These are phyloP conservation scores for Ceyx erithaca DNA, from an alignment of 2,797 vertebrate species.

Conservation along the genomic window DNA sequence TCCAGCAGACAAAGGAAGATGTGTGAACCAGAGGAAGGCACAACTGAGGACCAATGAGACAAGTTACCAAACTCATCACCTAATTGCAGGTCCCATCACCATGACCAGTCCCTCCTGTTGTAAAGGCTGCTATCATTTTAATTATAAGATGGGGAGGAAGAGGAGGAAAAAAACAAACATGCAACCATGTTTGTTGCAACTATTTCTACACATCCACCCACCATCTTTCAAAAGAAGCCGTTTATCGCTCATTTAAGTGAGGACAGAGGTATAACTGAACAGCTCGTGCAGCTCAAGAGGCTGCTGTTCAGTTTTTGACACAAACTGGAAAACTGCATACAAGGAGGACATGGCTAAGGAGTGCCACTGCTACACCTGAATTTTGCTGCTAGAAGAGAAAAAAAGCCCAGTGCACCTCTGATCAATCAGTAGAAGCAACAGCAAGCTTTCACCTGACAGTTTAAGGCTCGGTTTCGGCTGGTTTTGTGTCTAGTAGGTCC, in stretches of 20 bases:
- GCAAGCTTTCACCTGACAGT: neutral
- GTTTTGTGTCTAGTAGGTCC: neutral
- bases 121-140: neutral
- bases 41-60: neutral
- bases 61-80: neutral
- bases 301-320: neutral
- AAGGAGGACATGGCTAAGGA: neutral
- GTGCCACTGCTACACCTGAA: neutral
- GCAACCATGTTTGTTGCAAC: neutral
- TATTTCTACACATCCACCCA: neutral
- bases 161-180: neutral
- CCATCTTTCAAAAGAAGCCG: neutral
- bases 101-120: neutral
- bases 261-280: neutral
- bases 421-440: neutral
- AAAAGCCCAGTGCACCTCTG: neutral
- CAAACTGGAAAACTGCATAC: neutral
- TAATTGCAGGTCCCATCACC: neutral
- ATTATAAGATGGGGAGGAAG: neutral
- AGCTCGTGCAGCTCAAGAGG: neutral
- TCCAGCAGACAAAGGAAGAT: neutral
- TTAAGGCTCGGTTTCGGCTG: constrained; percentile 20
- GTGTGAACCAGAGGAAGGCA: constrained; percentile 12
- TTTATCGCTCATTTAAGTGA: neutral
- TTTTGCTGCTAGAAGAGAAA: neutral